Base-by-base conservation (phyloP, 2,113 vertebrate genomes). In the Calcarius ornatus region DNA sequence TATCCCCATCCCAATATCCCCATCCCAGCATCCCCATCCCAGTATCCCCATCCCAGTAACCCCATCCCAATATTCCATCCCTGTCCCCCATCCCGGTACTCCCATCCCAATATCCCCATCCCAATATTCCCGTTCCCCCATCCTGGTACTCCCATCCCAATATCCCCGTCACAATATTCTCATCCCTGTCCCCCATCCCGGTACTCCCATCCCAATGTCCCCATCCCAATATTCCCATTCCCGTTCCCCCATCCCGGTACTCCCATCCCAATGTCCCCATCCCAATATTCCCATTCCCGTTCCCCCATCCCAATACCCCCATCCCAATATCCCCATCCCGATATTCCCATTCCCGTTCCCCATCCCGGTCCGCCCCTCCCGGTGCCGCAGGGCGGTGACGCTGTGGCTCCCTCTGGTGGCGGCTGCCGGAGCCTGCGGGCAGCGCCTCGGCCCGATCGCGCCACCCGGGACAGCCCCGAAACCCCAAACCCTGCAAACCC, bases 201-300 rank as follows among this genome's bases (percentile, higher is more conserved):
- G 15, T 27, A 27, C 27, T 11, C 48, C 48, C 25, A 43, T 7
- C 53, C 21, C 2, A 5, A 1, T 27, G n/a, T n/a, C n/a, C n/a
- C n/a, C n/a, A 31, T 12, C 6, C 2, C n/a, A 4, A 37, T 17
- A 10, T 50, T 3, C 48, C 15, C 25, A 43, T 8, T 40, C 21
- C 2, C 0, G 3, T 28, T 12, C 5, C 1, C 3, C 30, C 5
- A 43, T 17, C 59, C 24, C 2, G 0, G 1, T 18, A 27, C 3
- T 8, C 42, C 20, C 9, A 37, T 30, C 8, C 25, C 25, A 0
- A 5, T 18, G 6, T 1, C 16, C 5, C 17, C 17, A 2, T 20
- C 15, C 22, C 10, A 1, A 1, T 1, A 35, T 11, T 4, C 47
- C 47, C 9, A 45, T 43, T 6, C 42, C 42, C 16, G 42, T 43